Percentiles rank a stretch among this genome's conserved stretches.
These are phyloP conservation scores for Bombus pyrosoma DNA, from an alignment of 1,140 invertebrate species.

Conservation along the genomic window DNA sequence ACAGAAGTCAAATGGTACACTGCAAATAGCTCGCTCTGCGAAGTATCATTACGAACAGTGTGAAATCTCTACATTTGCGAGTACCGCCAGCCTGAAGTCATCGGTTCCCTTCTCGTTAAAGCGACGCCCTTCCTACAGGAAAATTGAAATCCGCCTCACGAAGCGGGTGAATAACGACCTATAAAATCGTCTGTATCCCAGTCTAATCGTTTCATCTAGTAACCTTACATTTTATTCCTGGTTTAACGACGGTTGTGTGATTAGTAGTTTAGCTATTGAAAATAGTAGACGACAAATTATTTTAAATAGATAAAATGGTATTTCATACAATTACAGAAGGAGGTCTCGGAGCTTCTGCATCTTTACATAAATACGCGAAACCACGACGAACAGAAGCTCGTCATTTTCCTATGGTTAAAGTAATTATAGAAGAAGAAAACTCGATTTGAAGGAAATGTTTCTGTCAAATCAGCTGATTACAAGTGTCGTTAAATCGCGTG, in stretches of 20 bases:
- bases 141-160: constrained; percentile 49
- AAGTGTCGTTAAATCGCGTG: neutral
- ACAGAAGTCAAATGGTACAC: constrained; percentile 20
- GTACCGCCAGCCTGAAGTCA: constrained; percentile 26
- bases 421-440: neutral
- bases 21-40: constrained; percentile 27
- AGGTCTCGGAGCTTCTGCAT: neutral
- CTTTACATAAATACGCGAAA: neutral
- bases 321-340: no score
- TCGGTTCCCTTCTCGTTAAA: constrained; percentile 16
- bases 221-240: neutral
- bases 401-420: neutral
- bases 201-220: neutral
- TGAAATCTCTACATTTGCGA: constrained; percentile 48
- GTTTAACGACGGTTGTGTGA: neutral
- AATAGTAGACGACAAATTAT: neutral
- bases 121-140: constrained; percentile 9
- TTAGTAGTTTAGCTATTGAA: neutral
- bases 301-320: neutral
- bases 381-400: neutral
- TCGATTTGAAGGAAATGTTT: neutral
- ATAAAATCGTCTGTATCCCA: neutral
- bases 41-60: constrained; percentile 51
- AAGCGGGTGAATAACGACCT: constrained; percentile 1
- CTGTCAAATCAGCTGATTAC: neutral